phyloP scores from a whole-genome alignment of 2,888 invertebrate genomes.

The Slavum lentiscoides region DNA sequence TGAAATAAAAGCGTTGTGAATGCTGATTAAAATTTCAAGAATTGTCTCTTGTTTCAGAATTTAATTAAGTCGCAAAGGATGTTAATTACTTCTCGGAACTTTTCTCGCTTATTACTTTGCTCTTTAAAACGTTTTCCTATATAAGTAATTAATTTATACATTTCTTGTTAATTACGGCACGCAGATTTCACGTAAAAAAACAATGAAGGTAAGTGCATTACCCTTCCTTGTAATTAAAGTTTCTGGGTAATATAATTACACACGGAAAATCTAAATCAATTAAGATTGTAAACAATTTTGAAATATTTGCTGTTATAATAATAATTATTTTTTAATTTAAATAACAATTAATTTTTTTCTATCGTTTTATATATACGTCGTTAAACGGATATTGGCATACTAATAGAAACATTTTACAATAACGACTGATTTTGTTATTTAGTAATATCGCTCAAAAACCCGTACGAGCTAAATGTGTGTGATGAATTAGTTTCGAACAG shows the following conservation, averaged over 20 bases:
- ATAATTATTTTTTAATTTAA: constrained; percentile 44
- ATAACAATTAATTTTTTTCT: constrained; percentile 7
- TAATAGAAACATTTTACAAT: background rate
- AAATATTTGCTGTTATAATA: constrained; percentile 35
- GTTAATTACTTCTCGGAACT: constrained; percentile 52
- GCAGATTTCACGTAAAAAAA: constrained; percentile 38
- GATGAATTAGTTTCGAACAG: too few species aligned
- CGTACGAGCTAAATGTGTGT: too few species aligned
- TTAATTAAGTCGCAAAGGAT: constrained; percentile 46
- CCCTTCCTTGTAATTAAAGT: constrained; percentile 38
- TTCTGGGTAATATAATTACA: constrained; percentile 42
- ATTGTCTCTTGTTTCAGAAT: constrained; percentile 48
- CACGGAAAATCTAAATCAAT: constrained; percentile 37
- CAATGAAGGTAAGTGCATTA: constrained; percentile 45
- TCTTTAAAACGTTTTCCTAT: constrained; percentile 51
- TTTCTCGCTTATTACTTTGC: constrained; percentile 50
- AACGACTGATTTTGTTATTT: background rate
- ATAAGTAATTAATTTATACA: constrained; percentile 51
- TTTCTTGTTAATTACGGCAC: constrained; percentile 47
- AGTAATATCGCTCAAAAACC: too few species aligned
- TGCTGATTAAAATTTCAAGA: constrained; percentile 46
- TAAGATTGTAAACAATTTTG: constrained; percentile 46
- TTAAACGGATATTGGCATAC: background rate
- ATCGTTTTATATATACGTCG: background rate
- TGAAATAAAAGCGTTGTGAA: constrained; percentile 41